Conservation (phyloP, 1,140 invertebrate species). For the Aphaenogaster floridana region DNA sequence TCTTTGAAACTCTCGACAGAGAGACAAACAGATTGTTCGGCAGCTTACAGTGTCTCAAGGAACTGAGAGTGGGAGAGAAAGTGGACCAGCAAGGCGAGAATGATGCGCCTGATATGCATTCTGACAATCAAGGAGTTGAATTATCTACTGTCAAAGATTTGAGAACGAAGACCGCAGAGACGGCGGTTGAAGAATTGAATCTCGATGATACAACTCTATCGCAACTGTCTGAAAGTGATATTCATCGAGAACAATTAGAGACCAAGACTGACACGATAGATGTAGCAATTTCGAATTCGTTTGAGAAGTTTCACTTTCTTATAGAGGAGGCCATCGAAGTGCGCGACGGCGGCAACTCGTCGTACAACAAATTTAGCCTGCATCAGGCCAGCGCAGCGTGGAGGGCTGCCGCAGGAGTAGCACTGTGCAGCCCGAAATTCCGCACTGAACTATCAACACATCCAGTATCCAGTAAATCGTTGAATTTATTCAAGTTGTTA, state of each 20-base stretch:
- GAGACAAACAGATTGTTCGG: conserved; percentile 84
- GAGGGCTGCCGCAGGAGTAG: conserved; percentile 88
- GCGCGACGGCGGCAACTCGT: background rate
- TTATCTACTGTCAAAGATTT: background rate
- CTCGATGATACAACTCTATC: background rate
- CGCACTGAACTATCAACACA: conserved; percentile 84
- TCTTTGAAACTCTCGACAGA: conserved; percentile 87
- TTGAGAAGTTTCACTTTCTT: conserved; percentile 9
- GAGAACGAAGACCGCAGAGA: background rate
- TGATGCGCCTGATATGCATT: background rate
- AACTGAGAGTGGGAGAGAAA: background rate
- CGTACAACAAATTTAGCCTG: conserved; percentile 73
- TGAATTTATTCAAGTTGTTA: conserved; percentile 79
- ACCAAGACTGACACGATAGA: conserved; percentile 58
- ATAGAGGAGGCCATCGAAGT: background rate
- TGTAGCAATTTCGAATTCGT: background rate
- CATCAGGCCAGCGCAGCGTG: conserved; percentile 86
- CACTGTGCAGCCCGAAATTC: conserved; percentile 88
- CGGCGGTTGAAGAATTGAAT: background rate
- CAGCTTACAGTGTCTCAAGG: conserved; percentile 64
- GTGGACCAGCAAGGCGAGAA: conserved; percentile 10
- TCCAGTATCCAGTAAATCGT: conserved; percentile 71
- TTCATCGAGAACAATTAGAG: background rate
- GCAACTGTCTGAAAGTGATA: background rate
- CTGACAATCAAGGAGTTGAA: conserved; percentile 24